phyloP scores from a whole-genome alignment of 2,113 vertebrate genomes.

The Microcebus griseorufus region DNA sequence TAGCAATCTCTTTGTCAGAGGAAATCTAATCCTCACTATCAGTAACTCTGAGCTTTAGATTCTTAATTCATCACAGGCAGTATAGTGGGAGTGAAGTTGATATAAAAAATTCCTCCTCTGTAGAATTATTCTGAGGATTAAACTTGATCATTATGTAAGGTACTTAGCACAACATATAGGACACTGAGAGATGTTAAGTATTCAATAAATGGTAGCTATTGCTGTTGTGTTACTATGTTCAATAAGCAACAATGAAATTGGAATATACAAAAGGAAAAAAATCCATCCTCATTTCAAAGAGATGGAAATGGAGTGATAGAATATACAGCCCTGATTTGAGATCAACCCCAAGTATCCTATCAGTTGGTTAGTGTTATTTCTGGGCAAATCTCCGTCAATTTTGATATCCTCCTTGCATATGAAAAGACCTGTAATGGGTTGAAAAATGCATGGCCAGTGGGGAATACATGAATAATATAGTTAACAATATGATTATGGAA shows the following conservation, averaged over 20 bases:
- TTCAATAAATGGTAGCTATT: not conserved
- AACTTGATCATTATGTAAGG: not conserved
- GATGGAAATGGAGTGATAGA: not conserved
- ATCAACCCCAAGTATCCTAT: not conserved
- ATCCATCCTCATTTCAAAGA: not conserved
- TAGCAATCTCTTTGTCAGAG: not conserved
- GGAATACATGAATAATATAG: not conserved
- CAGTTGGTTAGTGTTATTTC: not conserved
- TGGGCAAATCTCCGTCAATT: not conserved
- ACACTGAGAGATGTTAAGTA: fast-evolving
- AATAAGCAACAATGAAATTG: not conserved
- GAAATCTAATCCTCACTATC: not conserved
- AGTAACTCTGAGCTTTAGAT: not conserved
- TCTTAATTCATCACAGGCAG: not conserved
- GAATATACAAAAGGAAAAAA: not conserved
- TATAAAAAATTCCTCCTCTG: not conserved
- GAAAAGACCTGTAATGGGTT: not conserved
- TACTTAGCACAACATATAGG: not conserved
- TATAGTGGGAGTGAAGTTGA: not conserved
- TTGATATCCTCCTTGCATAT: not conserved
- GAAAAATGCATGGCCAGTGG: not conserved
- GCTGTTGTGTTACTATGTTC: not conserved
- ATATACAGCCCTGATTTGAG: not conserved
- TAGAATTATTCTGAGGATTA: not conserved
- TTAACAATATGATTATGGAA: not conserved